Conservation (phyloP, 2,113 vertebrate genomes). For the Colistium nudipinnis region DNA sequence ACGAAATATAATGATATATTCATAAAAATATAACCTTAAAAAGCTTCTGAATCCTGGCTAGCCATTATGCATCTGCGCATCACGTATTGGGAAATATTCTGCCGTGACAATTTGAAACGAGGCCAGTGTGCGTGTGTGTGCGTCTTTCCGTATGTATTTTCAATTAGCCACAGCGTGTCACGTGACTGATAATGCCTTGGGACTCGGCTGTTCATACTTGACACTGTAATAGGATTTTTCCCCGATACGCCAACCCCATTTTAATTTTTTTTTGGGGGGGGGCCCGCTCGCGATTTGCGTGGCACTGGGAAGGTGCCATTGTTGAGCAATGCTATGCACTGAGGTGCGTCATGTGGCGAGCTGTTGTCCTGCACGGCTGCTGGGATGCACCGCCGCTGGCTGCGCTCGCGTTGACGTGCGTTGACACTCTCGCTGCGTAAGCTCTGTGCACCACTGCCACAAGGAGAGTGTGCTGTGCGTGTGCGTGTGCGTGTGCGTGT, state of each 20-base stretch:
- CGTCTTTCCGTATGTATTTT: constrained; percentile 25
- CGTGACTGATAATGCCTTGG: constrained; percentile 16
- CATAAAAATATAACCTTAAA: background rate
- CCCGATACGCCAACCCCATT: background rate
- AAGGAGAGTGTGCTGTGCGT: constrained; percentile 24
- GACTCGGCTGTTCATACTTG: constrained; percentile 9
- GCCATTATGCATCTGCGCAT: background rate
- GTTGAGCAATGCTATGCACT: constrained; percentile 49
- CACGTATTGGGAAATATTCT: background rate
- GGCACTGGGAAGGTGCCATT: constrained; percentile 32
- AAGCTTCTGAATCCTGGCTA: background rate
- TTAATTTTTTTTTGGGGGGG: no score
- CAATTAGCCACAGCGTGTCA: constrained; percentile 11
- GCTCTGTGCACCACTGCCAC: constrained; percentile 47
- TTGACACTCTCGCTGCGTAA: constrained; percentile 76
- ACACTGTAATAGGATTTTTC: background rate
- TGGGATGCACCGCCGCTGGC: constrained; percentile 44
- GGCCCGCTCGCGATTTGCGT: no score
- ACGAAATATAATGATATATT: no score
- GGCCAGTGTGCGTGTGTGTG: background rate
- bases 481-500: constrained; percentile 15
- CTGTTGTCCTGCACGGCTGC: constrained; percentile 59
- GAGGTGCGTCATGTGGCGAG: constrained; percentile 65
- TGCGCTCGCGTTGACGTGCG: constrained; percentile 63
- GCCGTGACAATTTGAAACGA: constrained; percentile 2